phyloP scores from a whole-genome alignment of 2,113 vertebrate genomes.

The Thoracochromis brauschi region DNA sequence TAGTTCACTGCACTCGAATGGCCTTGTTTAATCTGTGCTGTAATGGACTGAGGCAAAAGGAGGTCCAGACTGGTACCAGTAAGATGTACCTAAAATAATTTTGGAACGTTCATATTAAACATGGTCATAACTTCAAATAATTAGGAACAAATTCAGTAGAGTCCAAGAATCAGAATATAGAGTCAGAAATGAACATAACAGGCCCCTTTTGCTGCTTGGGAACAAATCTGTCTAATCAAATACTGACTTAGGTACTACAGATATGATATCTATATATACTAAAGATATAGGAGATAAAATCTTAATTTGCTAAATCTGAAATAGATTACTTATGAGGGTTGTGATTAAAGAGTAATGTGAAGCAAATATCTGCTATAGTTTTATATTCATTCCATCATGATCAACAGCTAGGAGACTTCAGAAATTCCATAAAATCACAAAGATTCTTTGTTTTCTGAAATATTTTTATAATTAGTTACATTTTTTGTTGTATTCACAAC shows the following conservation, averaged over 20 bases:
- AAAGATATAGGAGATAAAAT: not conserved
- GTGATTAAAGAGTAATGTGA: not conserved
- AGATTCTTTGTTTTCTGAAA: not conserved
- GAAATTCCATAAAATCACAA: not conserved
- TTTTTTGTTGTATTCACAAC: not conserved
- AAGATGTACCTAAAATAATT: not conserved
- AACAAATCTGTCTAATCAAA: not conserved
- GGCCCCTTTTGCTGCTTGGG: not conserved
- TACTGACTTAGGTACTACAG: not conserved
- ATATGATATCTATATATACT: not conserved
- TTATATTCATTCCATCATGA: not conserved
- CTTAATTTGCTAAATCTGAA: not conserved
- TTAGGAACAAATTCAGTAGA: not conserved
- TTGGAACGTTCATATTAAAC: not conserved
- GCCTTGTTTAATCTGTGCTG: not conserved
- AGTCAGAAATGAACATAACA: not conserved
- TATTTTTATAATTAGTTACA: not conserved
- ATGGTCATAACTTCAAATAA: not conserved
- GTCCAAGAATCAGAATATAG: not conserved
- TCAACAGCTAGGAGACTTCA: not conserved
- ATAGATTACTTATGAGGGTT: not conserved
- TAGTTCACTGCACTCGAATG: not conserved
- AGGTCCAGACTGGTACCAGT: fast-evolving
- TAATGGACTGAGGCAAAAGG: not conserved
- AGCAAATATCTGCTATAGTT: not conserved